Evolutionary conservation across 2,113 vertebrate genomes (phyloP).

Genomic region (Gymnobelideus leadbeateri): DNA sequence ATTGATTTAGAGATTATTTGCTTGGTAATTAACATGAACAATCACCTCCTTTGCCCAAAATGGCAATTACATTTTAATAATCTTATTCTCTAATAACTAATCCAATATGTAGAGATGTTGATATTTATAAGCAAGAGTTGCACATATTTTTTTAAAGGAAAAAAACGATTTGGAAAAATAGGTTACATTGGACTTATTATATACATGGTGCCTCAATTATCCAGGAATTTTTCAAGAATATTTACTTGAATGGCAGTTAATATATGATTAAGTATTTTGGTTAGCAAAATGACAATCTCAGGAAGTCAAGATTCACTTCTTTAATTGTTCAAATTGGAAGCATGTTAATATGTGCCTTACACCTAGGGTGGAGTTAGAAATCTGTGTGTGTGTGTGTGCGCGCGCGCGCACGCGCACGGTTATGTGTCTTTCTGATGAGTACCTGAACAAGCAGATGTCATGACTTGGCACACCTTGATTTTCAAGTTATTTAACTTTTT

Average conservation of each 20-base stretch:
- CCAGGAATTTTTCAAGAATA: slow-evolving; percentile 7
- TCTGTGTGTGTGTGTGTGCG: too few relatives aligned
- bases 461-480: neutral
- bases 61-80: neutral
- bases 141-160: neutral
- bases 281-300: neutral
- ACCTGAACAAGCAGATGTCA: neutral
- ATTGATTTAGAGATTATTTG: slow-evolving; percentile 25
- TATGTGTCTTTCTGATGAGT: neutral
- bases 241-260: neutral
- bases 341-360: neutral
- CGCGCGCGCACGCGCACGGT: neutral
- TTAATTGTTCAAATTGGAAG: slow-evolving; percentile 29
- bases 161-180: slow-evolving; percentile 1
- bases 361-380: neutral
- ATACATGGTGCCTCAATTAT: slow-evolving; percentile 11
- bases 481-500: neutral
- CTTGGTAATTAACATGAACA: slow-evolving; percentile 27
- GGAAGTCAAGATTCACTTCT: neutral
- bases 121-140: neutral
- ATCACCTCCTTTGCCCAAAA: neutral
- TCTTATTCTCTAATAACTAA: slow-evolving; percentile 13
- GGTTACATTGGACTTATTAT: neutral
- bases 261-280: slow-evolving; percentile 1
- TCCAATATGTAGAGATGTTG: neutral